These are phyloP conservation scores for Podarcis siculus DNA, from an alignment of 2,797 vertebrate genomes.

Conservation along the genomic window DNA sequence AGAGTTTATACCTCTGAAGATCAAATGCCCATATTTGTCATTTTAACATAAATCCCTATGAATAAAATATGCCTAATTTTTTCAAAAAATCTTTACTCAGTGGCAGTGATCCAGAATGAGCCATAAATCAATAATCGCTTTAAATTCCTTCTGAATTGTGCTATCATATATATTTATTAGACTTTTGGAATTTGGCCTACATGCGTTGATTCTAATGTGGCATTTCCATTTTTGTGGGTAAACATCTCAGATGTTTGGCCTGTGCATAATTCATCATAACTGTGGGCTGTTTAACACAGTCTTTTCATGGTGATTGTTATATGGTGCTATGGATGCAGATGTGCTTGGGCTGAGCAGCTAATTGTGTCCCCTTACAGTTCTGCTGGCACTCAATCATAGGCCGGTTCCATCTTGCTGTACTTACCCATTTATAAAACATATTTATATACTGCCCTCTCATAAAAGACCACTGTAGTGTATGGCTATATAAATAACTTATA, in stretches of 20 bases:
- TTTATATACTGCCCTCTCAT: no score
- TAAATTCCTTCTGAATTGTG: background rate
- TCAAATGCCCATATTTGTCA: slow-evolving; percentile 11
- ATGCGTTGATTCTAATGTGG: slow-evolving; percentile 19
- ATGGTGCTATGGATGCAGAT: background rate
- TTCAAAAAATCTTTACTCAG: slow-evolving; percentile 41
- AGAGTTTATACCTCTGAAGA: slow-evolving; percentile 29
- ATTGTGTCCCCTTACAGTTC: no score
- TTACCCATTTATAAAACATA: no score
- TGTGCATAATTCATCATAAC: background rate
- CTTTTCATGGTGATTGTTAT: background rate
- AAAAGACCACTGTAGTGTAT: no score
- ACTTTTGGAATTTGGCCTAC: background rate
- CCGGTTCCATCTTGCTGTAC: no score
- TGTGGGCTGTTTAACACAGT: background rate
- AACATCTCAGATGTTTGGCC: background rate
- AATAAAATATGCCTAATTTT: slow-evolving; percentile 32
- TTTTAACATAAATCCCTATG: slow-evolving; percentile 28
- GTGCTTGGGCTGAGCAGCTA: no score
- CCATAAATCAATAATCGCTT: background rate
- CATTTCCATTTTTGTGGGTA: slow-evolving; percentile 26
- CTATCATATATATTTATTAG: background rate
- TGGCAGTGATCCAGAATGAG: slow-evolving; percentile 33
- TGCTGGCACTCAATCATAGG: no score
- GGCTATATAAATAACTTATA: no score